A percentile compares a stretch with the other conserved stretches of the same genome.
phyloP scores from a whole-genome alignment of 2,797 vertebrate genomes.

The Macrochelys suwanniensis region DNA sequence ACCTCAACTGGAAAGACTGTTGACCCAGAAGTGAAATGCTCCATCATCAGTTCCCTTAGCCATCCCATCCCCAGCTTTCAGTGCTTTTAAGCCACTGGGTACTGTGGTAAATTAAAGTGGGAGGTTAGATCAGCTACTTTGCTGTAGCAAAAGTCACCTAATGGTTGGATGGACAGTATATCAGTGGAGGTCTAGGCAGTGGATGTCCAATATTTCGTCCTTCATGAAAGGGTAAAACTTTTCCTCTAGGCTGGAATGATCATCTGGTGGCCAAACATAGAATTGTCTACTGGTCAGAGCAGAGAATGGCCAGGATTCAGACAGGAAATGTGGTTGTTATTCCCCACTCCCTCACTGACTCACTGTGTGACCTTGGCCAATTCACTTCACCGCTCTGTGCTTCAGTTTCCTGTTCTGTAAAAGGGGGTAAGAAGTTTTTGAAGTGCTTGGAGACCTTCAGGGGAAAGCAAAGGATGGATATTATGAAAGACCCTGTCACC shows the following conservation, averaged over 20 bases:
- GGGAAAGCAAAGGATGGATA: accelerated
- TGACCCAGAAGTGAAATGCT: background rate
- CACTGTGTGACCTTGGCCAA: accelerated
- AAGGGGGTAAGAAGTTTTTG: background rate
- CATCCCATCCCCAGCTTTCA: background rate
- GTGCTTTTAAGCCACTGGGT: background rate
- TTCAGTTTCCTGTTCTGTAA: accelerated
- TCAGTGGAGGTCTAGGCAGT: background rate
- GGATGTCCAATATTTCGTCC: background rate
- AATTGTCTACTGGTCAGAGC: background rate
- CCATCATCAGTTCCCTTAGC: background rate
- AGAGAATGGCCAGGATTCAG: background rate
- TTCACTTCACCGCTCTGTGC: accelerated
- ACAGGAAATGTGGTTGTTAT: background rate
- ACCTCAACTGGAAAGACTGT: background rate
- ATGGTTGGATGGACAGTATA: background rate
- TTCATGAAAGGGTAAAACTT: background rate
- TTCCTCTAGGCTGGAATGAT: background rate
- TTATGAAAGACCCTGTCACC: background rate
- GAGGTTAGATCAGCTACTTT: background rate
- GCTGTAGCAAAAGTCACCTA: background rate
- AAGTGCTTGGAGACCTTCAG: background rate
- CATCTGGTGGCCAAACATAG: background rate
- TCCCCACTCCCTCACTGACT: background rate
- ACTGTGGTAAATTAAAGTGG: background rate